Evolutionary conservation across 2,888 invertebrate species (phyloP).

Genomic region (Spilarctia lutea): DNA sequence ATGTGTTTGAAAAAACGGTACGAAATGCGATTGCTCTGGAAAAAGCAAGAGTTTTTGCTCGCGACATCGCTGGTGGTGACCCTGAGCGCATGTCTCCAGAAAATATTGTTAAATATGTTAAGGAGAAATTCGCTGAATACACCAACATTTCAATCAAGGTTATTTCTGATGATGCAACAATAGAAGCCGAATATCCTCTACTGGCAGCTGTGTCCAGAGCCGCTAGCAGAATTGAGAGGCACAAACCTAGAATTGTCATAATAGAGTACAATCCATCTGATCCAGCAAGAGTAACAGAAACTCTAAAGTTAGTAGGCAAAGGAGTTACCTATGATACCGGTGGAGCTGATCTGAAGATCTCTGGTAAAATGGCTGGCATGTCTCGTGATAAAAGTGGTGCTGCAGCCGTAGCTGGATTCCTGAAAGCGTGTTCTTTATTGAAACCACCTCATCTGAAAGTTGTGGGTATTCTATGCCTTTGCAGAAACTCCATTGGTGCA

Average conservation of each 20-base stretch:
- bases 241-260: slow-evolving; percentile 87
- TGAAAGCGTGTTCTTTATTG: slow-evolving; percentile 90
- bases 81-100: slow-evolving; percentile 96
- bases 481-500: slow-evolving; percentile 94
- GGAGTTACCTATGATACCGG: slow-evolving; percentile 95
- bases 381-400: slow-evolving; percentile 96
- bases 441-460: slow-evolving; percentile 92
- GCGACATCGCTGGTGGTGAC: slow-evolving; percentile 90
- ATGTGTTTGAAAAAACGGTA: slow-evolving; percentile 85
- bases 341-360: slow-evolving; percentile 91
- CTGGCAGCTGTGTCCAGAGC: slow-evolving; percentile 92
- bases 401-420: slow-evolving; percentile 95
- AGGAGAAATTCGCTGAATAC: slow-evolving; percentile 86
- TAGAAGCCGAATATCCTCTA: slow-evolving; percentile 92
- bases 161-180: slow-evolving; percentile 85
- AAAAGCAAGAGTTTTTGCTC: slow-evolving; percentile 86
- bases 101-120: slow-evolving; percentile 92
- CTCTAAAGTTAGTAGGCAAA: slow-evolving; percentile 94
- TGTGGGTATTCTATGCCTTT: slow-evolving; percentile 92
- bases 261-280: slow-evolving; percentile 89
- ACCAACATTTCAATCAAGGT: slow-evolving; percentile 88
- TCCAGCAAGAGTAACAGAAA: slow-evolving; percentile 85
- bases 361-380: slow-evolving; percentile 93
- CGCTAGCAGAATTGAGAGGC: slow-evolving; percentile 88
- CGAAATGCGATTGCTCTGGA: slow-evolving; percentile 88